These are phyloP conservation scores for Dolichomitus sp. DNA, from an alignment of 2,888 invertebrate species.

Conservation along the genomic window DNA sequence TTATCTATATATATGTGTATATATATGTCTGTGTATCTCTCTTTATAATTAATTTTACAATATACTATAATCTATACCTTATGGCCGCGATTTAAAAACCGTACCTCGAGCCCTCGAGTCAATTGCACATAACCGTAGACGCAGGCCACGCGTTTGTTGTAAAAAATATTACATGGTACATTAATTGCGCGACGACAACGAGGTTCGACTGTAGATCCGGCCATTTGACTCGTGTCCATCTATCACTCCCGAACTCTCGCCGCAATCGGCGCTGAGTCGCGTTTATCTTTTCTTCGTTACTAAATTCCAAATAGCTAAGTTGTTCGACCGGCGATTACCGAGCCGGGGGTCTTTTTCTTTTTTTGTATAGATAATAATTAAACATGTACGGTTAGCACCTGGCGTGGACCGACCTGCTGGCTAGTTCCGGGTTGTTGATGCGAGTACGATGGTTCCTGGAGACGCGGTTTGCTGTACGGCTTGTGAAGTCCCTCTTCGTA, in stretches of 20 bases:
- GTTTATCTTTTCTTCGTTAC: neutral
- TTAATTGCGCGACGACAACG: conserved; percentile 4
- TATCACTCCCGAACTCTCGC: conserved; percentile 47
- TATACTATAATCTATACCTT: conserved; percentile 55
- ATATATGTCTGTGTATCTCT: conserved; percentile 58
- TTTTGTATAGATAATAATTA: conserved; percentile 67
- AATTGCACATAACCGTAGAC: conserved; percentile 62
- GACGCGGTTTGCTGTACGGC: conserved; percentile 83
- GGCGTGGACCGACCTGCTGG: conserved; percentile 80
- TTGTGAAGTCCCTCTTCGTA: conserved; percentile 84
- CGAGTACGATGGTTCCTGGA: conserved; percentile 81
- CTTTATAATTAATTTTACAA: conserved; percentile 67
- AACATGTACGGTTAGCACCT: conserved; percentile 85
- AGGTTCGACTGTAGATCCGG: conserved; percentile 58
- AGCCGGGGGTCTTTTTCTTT: conserved; percentile 24
- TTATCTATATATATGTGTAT: conserved; percentile 33
- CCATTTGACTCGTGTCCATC: conserved; percentile 66
- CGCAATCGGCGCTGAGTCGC: conserved; percentile 10
- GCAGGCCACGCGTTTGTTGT: conserved; percentile 4
- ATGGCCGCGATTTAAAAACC: conserved; percentile 63
- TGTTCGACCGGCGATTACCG: conserved; percentile 6
- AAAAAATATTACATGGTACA: neutral
- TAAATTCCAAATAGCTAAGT: conserved; percentile 18
- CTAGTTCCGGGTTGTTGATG: conserved; percentile 83
- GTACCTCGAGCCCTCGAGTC: conserved; percentile 57